phyloP scores from a whole-genome alignment of 2,888 invertebrate genomes.

The Adelphocoris suturalis region DNA sequence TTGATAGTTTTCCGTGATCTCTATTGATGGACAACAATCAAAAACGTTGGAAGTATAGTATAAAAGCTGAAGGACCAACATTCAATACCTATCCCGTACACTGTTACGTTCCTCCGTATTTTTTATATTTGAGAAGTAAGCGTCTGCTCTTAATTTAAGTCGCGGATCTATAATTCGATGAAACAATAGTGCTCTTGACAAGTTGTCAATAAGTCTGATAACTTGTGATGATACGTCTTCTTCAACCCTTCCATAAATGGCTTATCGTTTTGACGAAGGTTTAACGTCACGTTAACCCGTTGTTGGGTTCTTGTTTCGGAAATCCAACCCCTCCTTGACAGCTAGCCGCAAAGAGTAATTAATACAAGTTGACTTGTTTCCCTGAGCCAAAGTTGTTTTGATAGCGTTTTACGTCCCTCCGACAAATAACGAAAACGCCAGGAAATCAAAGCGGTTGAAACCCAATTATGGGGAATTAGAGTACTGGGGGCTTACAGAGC shows the following conservation, averaged over 20 bases:
- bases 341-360: constrained; percentile 4
- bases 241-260: constrained; percentile 1
- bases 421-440: constrained; percentile 1
- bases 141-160: too few relatives aligned
- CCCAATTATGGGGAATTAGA: constrained; percentile 1
- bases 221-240: neutral
- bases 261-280: constrained; percentile 26
- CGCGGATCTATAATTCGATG: too few relatives aligned
- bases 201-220: too few relatives aligned
- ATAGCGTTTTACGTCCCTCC: neutral
- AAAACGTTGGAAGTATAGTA: too few relatives aligned
- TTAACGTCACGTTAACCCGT: neutral
- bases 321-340: neutral
- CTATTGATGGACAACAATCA: too few relatives aligned
- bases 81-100: too few relatives aligned
- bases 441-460: constrained; percentile 21
- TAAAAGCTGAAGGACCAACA: too few relatives aligned
- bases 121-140: too few relatives aligned
- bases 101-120: too few relatives aligned
- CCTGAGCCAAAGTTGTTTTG: constrained; percentile 3
- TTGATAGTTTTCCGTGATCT: too few relatives aligned
- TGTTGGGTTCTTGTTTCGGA: constrained; percentile 14
- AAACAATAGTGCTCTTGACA: too few relatives aligned
- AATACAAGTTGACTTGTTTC: constrained; percentile 18
- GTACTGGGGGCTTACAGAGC: neutral